phyloP scores from a whole-genome alignment of 2,797 vertebrate genomes.

The Psittacula derbiana region DNA sequence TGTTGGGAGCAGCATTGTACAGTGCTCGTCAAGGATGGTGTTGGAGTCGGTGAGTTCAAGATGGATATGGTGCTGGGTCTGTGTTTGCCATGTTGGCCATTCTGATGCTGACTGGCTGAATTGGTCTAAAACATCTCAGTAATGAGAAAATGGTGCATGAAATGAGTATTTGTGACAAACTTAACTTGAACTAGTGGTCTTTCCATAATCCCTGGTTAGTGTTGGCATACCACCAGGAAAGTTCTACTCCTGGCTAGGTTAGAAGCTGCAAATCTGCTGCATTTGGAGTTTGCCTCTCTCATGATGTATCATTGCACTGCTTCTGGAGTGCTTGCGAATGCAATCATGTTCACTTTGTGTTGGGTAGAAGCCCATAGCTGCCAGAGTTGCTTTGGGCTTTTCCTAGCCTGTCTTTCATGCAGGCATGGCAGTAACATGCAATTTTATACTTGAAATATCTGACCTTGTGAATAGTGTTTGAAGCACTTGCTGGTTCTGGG shows the following conservation, averaged over 20 bases:
- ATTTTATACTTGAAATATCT: not conserved
- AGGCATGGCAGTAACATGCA: not conserved
- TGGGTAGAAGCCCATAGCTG: not conserved
- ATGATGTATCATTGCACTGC: not conserved
- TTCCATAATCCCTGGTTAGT: not conserved
- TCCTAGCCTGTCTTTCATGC: not conserved
- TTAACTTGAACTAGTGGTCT: not conserved
- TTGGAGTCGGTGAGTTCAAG: constrained; percentile 90
- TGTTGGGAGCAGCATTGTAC: constrained; percentile 99
- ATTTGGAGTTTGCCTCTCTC: not conserved
- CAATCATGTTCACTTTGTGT: not conserved
- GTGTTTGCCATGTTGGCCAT: not conserved
- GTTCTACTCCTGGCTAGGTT: not conserved
- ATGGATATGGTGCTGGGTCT: not conserved
- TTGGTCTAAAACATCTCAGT: not conserved
- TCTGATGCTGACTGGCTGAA: not conserved
- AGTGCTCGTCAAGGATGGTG: constrained; percentile 95
- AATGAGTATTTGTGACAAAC: not conserved
- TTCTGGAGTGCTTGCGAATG: not conserved
- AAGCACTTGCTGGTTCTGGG: not conserved
- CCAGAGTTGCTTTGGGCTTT: not conserved
- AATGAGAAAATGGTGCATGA: not conserved
- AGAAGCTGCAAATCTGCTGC: not conserved
- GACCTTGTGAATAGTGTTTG: not conserved
- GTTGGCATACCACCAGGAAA: not conserved